Percentiles rank a stretch among this genome's conserved stretches.
Evolutionary conservation across 2,888 invertebrate species (phyloP).

Genomic region (Ptilodon capucinus): DNA sequence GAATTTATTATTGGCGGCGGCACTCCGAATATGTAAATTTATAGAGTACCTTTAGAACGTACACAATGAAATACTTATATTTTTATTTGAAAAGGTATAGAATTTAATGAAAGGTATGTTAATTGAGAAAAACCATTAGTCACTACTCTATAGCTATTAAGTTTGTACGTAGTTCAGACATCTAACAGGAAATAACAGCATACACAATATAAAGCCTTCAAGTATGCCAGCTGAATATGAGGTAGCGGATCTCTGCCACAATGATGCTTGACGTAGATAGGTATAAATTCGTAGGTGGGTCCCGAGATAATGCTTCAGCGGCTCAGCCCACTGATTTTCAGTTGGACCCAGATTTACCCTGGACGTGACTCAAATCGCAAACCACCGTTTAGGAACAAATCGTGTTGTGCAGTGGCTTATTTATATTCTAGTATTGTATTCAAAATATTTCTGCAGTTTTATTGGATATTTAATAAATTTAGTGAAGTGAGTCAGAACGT

Average conservation of each 20-base stretch:
- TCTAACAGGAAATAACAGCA: no score
- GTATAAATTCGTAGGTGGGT: neutral
- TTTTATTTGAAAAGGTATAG: no score
- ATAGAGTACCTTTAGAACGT: no score
- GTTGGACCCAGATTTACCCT: slow-evolving; percentile 12
- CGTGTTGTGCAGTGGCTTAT: slow-evolving; percentile 16
- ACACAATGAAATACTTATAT: no score
- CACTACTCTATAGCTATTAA: no score
- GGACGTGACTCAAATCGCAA: slow-evolving; percentile 21
- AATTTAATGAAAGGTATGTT: no score
- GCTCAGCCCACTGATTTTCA: slow-evolving; percentile 11
- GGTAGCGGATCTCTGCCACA: neutral
- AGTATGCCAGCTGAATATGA: neutral
- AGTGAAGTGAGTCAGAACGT: no score
- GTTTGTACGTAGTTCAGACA: no score
- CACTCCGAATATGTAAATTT: neutral
- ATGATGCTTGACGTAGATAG: neutral
- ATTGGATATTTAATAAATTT: neutral
- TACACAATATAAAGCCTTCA: neutral
- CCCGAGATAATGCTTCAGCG: slow-evolving; percentile 7
- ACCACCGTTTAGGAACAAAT: slow-evolving; percentile 8
- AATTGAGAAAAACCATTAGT: no score
- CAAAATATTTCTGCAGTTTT: neutral
- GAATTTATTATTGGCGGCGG: no score
- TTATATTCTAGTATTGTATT: slow-evolving; percentile 7